Base-by-base conservation (phyloP, 2,113 vertebrate species). In the Perca flavescens region DNA sequence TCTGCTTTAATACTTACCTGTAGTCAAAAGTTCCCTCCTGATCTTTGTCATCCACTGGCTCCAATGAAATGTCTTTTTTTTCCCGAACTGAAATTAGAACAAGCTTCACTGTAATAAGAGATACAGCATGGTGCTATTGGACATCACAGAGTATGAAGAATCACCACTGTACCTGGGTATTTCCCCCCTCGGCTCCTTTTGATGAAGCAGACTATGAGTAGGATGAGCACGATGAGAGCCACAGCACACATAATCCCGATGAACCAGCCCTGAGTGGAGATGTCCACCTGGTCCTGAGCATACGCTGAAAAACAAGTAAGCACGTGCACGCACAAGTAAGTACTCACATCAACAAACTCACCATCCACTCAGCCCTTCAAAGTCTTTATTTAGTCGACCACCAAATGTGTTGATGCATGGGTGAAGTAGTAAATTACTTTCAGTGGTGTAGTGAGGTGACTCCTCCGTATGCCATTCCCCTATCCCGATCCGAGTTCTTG, bases 191-290 rank as follows among this genome's bases (percentile, higher is more conserved):
- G 94, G 89, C 97, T 99, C 89, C 97, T 97, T 95, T 99, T 99
- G 91, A 99, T 99, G 94, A 99, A 99, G 84, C 98, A 99, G 65
- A 99, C 98, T 0, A 98, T 96, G 66, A 99, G 94, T 9, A 99
- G 95, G 87, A 98, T 98, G 74, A 99, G 96, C 60, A 99, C 97
- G 7, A 99, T 95, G n/a, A 99, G 96, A 46, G 97, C 97, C 10
- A 99, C 95, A 46, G 98, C 98, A 9, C 98, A 99, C 98, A 99
- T 99, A 54, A 99, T 96, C 62, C 98, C 98, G 4, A 99, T 99
- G 94, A 99, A 99, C 98, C 98, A 99, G 85, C 98, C 98, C 91
- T 99, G 97, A 4, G 98, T 99, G 64, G 97, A 94, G 57, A 99
- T 97, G 95, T 99, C 97, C 47, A 97, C 96, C 61, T 99, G 98